A percentile compares a stretch with the other conserved stretches of the same genome.
phyloP scores from a whole-genome alignment of 2,113 vertebrate genomes.

The Alligator mississippiensis region DNA sequence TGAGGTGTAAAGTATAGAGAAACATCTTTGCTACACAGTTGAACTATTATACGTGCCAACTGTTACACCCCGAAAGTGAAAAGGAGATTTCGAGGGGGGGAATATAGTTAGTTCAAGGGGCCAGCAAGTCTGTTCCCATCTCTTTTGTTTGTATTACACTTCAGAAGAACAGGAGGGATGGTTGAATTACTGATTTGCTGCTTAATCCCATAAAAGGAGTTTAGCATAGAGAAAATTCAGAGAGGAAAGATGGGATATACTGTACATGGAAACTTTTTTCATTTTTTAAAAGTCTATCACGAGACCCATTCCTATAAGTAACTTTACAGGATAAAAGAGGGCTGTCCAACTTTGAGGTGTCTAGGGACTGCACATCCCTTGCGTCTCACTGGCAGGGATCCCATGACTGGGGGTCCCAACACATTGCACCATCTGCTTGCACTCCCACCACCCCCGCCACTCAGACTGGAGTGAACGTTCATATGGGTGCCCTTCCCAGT shows the following conservation, averaged over 20 bases:
- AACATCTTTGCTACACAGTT: neutral
- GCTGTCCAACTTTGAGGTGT: too few species aligned
- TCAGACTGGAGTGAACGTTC: too few species aligned
- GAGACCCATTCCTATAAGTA: neutral
- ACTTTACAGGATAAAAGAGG: neutral
- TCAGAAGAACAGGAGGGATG: constrained; percentile 57
- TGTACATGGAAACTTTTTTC: neutral
- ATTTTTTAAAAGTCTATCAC: accelerated
- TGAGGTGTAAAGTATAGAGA: neutral
- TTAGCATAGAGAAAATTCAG: constrained; percentile 12
- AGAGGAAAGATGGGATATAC: neutral
- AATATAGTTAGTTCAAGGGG: constrained; percentile 26
- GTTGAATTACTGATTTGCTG: constrained; percentile 65
- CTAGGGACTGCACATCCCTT: too few species aligned
- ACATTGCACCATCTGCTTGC: too few species aligned
- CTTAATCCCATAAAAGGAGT: constrained; percentile 58
- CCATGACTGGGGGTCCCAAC: too few species aligned
- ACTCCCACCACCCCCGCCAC: too few species aligned
- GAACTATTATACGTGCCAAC: neutral
- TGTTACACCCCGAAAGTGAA: neutral
- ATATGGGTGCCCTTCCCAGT: too few species aligned
- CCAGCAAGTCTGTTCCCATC: constrained; percentile 71
- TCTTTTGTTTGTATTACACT: constrained; percentile 66
- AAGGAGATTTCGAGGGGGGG: neutral
- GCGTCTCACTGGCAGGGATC: too few species aligned